Base-by-base conservation (phyloP, 2,113 vertebrate genomes). In the Callithrix jacchus region DNA sequence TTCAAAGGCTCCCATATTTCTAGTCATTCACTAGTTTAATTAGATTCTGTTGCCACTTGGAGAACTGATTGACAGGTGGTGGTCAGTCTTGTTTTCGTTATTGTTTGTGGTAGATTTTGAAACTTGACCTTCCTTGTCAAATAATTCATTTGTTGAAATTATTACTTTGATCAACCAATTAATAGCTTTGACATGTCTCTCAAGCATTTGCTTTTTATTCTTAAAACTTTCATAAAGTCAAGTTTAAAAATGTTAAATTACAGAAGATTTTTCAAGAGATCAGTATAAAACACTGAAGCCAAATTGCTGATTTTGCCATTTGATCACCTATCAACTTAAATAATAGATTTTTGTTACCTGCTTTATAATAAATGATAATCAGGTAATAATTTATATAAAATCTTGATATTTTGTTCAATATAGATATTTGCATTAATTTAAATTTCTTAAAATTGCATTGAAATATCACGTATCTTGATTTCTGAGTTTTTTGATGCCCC, bases 181-280 rank as follows among this genome's bases (percentile, higher is more conserved):
- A 73, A 21, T 35, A 27, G 6, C 7, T 85, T 35, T 7, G 16
- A 11, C 6, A 8, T 27, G 5, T 71, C 27, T 66, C 79, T 35
- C 40, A 87, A 82, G 18, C 42, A 23, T 49, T 88, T 66, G 6
- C 0, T 66, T 77, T 88, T 84, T 88, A 89, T 58, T 91, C 21
- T 32, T 83, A 85, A 76, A 80, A 45, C 25, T 81, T 88, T 70
- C 1, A 89, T 66, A 6, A 76, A 49, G 30, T 52, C 14, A 93
- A 54, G 1, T 80, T 58, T 73, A 45, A 25, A 68, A 79, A 88
- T n/a, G 10, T 52, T 94, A 97, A 97, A 87, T 66, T 71, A 96
- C 82, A 82, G 94, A 96, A 74, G 37, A 8, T 20, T 94, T 96
- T 96, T 74, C 54, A 93, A 54, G 84, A 37, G 82, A 71, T 94